Evolutionary conservation across 2,113 vertebrate genomes (phyloP).

Genomic region (Isichthys henryi): DNA sequence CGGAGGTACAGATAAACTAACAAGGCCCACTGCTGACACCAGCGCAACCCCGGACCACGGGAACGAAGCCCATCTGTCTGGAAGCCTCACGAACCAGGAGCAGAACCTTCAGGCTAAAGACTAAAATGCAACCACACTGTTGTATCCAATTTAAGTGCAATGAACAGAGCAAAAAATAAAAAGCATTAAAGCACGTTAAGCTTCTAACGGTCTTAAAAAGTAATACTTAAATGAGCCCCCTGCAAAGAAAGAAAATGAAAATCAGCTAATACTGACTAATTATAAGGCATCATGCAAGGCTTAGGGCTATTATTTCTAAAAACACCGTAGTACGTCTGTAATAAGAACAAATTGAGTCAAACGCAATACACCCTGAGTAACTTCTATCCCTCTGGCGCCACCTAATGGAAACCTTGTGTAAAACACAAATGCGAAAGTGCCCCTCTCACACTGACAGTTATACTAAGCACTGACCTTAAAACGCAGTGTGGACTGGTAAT

Average conservation of each 20-base stretch:
- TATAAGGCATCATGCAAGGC: not conserved
- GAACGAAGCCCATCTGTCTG: not conserved
- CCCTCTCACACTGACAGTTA: not conserved
- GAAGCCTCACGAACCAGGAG: not conserved
- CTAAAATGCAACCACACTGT: not conserved
- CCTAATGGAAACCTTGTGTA: constrained; percentile 15
- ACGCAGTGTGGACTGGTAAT: not conserved
- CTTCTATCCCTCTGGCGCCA: constrained; percentile 8
- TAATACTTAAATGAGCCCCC: not conserved
- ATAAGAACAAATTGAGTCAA: not conserved
- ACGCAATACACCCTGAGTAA: not conserved
- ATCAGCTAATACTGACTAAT: not conserved
- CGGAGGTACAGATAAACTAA: not conserved
- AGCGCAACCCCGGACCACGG: not conserved
- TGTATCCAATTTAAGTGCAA: not conserved
- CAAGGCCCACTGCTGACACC: not conserved
- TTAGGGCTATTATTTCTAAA: not conserved
- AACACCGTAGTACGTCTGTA: not conserved
- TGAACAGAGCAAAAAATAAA: not conserved
- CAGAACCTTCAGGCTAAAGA: not conserved
- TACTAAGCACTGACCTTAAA: not conserved
- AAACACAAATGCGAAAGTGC: not conserved
- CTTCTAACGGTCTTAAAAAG: not conserved
- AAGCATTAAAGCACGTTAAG: not conserved
- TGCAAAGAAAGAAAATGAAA: not conserved